Conservation (phyloP, 2,113 vertebrate genomes). For the Myrmecobius fasciatus region DNA sequence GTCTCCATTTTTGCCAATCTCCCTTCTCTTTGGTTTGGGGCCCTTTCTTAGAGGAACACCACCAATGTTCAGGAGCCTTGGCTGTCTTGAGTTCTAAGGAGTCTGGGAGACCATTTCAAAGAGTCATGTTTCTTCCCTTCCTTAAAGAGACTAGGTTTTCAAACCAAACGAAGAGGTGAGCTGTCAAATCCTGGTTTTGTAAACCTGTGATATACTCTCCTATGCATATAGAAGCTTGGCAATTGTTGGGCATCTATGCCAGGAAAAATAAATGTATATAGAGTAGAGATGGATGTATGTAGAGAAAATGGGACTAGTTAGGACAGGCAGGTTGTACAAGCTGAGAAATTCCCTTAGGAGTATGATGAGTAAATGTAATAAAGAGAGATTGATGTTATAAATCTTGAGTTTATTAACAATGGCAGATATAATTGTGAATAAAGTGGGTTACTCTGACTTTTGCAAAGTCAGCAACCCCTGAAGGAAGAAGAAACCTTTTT, state of each 20-base stretch:
- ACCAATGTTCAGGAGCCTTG: background rate
- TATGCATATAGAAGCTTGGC: background rate
- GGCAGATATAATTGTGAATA: background rate
- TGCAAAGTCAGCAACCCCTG: background rate
- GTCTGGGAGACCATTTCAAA: background rate
- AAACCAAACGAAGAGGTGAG: background rate
- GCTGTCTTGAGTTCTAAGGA: background rate
- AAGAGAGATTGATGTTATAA: background rate
- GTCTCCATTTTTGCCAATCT: background rate
- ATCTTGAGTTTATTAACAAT: background rate
- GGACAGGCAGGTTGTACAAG: background rate
- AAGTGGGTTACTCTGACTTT: background rate
- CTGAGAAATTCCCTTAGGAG: background rate
- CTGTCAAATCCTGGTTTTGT: background rate
- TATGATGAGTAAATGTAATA: background rate
- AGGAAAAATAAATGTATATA: background rate
- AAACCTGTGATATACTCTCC: background rate
- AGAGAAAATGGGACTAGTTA: background rate
- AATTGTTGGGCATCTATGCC: background rate
- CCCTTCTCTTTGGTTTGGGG: background rate
- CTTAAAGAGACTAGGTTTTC: background rate
- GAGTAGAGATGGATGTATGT: background rate
- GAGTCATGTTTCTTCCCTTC: background rate
- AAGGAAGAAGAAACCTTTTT: background rate
- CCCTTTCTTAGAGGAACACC: too few relatives aligned